phyloP scores from a whole-genome alignment of 2,888 invertebrate species.

The Sepioteuthis lessoniana region DNA sequence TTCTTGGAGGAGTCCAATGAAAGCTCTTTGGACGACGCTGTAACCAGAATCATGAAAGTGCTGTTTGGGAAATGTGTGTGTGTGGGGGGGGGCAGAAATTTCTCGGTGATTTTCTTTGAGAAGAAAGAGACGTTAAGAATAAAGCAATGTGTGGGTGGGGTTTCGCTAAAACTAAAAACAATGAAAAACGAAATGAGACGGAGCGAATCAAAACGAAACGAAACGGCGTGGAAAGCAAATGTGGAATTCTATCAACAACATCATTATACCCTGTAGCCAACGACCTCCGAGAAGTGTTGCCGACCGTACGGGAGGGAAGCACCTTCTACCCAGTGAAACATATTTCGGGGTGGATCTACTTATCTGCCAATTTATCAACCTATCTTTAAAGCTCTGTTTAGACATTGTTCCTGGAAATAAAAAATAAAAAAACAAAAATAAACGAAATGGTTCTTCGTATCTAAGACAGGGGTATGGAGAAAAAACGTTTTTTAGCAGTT shows the following conservation, averaged over 20 bases:
- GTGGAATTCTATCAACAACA: neutral
- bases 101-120: too few species aligned
- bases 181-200: conserved; percentile 8
- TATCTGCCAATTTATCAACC: neutral
- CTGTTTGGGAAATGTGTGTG: too few species aligned
- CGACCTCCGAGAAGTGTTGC: too few species aligned
- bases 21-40: too few species aligned
- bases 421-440: neutral
- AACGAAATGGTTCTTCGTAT: neutral
- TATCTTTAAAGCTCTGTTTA: neutral
- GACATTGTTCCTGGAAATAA: neutral
- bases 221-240: neutral
- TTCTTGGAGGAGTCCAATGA: too few species aligned
- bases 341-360: neutral
- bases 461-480: neutral
- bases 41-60: too few species aligned
- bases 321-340: too few species aligned
- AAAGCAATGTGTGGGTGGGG: neutral
- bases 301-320: too few species aligned
- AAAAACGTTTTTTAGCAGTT: neutral
- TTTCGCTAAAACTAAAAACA: neutral
- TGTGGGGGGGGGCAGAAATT: too few species aligned
- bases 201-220: neutral
- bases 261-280: too few species aligned
- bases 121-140: neutral